A percentile compares a stretch with the other conserved stretches of the same genome.
phyloP scores from a whole-genome alignment of 2,113 vertebrate species.

The Lamprologus sp. region DNA sequence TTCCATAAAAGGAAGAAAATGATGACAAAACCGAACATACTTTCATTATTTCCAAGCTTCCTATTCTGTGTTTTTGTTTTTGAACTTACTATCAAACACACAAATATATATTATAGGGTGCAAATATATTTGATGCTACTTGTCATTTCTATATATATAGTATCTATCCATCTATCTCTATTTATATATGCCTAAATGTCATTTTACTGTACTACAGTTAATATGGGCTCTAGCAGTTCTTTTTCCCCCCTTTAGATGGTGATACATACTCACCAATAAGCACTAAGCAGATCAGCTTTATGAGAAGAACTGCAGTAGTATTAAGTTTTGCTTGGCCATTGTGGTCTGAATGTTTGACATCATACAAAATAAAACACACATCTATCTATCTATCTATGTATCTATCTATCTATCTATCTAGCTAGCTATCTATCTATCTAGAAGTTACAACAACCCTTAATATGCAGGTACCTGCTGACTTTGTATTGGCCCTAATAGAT shows the following conservation, averaged over 20 bases:
- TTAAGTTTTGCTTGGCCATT: not conserved
- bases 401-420: not conserved
- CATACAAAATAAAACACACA: not conserved
- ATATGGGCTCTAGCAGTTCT: not conserved
- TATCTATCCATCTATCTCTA: not conserved
- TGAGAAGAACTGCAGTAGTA: not conserved
- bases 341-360: not conserved
- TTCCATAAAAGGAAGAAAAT: not conserved
- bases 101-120: not conserved
- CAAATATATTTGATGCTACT: not conserved
- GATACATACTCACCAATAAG: conserved; percentile 9
- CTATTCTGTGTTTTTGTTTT: not conserved
- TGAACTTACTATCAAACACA: not conserved
- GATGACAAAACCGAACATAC: not conserved
- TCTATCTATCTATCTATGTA: not conserved
- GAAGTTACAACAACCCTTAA: not conserved
- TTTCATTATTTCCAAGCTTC: not conserved
- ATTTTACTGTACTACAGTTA: not conserved
- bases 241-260: conserved; percentile 41
- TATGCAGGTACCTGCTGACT: not conserved
- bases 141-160: not conserved
- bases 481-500: not conserved
- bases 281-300: not conserved
- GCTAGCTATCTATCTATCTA: not conserved
- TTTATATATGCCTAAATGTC: not conserved